These are phyloP conservation scores for Saccopteryx bilineata DNA, from an alignment of 2,113 vertebrate genomes.

Conservation along the genomic window DNA sequence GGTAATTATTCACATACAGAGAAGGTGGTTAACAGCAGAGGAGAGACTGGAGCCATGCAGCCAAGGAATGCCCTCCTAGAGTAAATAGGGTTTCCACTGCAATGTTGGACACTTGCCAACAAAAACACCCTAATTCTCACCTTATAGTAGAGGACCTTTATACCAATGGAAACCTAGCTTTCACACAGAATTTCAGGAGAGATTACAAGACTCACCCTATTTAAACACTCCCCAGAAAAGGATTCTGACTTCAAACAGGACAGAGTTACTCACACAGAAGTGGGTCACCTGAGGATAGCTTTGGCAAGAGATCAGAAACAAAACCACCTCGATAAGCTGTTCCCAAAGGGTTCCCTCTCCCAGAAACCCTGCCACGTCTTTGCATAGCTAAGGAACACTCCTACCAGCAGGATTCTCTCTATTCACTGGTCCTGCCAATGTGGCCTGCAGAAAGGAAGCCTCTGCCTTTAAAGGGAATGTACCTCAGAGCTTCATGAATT, in stretches of 20 bases:
- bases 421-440: not conserved
- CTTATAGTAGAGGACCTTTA: not conserved
- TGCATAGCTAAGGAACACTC: not conserved
- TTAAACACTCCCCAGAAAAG: not conserved
- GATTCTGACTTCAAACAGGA: not conserved
- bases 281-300: not conserved
- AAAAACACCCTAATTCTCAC: slow-evolving; percentile 47
- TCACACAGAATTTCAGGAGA: slow-evolving; percentile 14
- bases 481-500: slow-evolving; percentile 7
- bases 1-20: not conserved
- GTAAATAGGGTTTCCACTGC: not conserved
- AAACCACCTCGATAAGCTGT: not conserved
- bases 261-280: not conserved
- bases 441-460: not conserved
- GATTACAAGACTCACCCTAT: not conserved
- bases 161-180: not conserved
- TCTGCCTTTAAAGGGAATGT: slow-evolving; percentile 1
- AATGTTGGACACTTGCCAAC: not conserved
- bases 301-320: not conserved
- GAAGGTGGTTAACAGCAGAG: not conserved
- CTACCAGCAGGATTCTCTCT: not conserved
- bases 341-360: not conserved
- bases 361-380: not conserved
- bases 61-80: not conserved
- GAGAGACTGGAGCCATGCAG: not conserved